Base-by-base conservation (phyloP, 1,140 invertebrate genomes). In the Caenorhabditis inopinata region DNA sequence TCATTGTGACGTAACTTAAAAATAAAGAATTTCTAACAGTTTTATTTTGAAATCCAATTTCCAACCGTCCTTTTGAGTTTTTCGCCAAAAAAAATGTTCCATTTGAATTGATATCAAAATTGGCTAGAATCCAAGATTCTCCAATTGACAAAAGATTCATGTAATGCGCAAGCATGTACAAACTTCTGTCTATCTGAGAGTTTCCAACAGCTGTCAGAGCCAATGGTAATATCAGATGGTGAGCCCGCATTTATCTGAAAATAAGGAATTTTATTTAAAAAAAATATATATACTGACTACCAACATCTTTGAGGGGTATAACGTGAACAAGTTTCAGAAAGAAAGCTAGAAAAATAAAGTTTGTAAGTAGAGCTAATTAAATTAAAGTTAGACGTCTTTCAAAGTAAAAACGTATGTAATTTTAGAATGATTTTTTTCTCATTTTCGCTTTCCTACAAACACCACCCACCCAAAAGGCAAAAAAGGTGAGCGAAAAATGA, bases 231-330 rank as follows among this genome's bases (percentile, higher is more conserved):
- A 68, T 25, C 12, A 68, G 32, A 18, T 68, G 58, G 32, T 68
- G 58, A 68, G 32, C 32, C 58, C 58, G 38, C 58, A 68, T 68
- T 38, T 21, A 32, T 21, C 58, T 68, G 58, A 68, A 68, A 68
- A 16, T 27, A 32, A 32, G 27, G 2, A 58, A 58, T 58, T 58
- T 14, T 42, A 42, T 42, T n/a, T n/a, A n/a, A n/a, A n/a, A n/a
- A n/a, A n/a, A n/a, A n/a, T n/a, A n/a, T n/a, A n/a, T n/a, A n/a
- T n/a, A n/a, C n/a, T n/a, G n/a, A n/a, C n/a, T n/a, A n/a, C n/a
- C n/a, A n/a, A n/a, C n/a, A n/a, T n/a, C n/a, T n/a, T n/a, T n/a
- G n/a, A n/a, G n/a, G n/a, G n/a, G n/a, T n/a, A n/a, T n/a, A n/a
- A n/a, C n/a, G n/a, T n/a, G n/a, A n/a, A n/a, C n/a, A n/a, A n/a